Conservation (phyloP, 2,888 invertebrate genomes). For the Drosophila quasianomalipes region DNA sequence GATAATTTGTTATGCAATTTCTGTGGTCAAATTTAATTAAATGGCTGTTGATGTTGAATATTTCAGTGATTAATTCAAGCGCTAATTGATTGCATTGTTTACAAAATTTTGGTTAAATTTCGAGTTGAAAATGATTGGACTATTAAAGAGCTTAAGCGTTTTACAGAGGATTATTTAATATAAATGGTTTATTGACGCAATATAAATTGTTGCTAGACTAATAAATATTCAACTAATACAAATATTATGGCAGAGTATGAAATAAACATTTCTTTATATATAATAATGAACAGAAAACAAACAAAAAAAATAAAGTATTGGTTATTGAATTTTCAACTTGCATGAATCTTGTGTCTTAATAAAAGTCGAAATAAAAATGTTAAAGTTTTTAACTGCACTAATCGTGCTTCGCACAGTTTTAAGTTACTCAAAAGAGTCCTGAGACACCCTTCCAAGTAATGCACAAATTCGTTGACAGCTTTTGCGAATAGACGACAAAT, state of each 20-base stretch:
- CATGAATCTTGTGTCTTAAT: neutral
- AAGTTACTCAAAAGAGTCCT: constrained; percentile 39
- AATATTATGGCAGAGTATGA: neutral
- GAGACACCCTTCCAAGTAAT: constrained; percentile 40
- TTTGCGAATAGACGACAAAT: constrained; percentile 53
- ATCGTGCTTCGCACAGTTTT: constrained; percentile 49
- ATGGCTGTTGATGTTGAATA: constrained; percentile 24
- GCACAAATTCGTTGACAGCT: constrained; percentile 51
- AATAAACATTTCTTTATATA: neutral
- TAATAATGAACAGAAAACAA: neutral
- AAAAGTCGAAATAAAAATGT: neutral
- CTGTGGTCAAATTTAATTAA: constrained; percentile 49
- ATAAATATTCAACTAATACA: neutral
- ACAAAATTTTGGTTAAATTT: constrained; percentile 5
- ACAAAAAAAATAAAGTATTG: neutral
- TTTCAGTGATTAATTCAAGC: constrained; percentile 27
- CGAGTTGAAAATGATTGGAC: constrained; percentile 8
- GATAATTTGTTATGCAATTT: constrained; percentile 31
- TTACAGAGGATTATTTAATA: neutral
- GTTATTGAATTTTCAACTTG: neutral
- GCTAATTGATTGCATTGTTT: constrained; percentile 37
- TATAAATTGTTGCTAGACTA: too few relatives aligned
- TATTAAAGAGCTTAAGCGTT: constrained; percentile 15
- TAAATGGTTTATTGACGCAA: neutral
- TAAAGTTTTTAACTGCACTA: constrained; percentile 27